phyloP scores from a whole-genome alignment of 2,797 vertebrate species.

The Echiichthys vipera region DNA sequence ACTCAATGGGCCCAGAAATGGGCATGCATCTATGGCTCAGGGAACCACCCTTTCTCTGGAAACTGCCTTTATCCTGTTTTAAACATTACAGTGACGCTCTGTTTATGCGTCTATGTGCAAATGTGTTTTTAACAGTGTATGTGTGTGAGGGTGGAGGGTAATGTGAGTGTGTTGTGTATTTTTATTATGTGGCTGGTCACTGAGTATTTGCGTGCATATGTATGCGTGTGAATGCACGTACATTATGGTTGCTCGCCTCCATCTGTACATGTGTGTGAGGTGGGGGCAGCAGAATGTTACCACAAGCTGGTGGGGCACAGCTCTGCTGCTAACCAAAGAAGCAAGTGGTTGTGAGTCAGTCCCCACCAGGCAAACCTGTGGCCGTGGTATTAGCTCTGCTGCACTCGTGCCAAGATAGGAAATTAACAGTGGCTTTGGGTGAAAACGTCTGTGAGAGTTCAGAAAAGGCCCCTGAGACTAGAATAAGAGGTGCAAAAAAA shows the following conservation, averaged over 20 bases:
- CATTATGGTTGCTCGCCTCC: conserved; percentile 20
- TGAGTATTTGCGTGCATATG: conserved; percentile 39
- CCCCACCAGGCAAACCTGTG: conserved; percentile 71
- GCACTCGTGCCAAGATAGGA: conserved; percentile 68
- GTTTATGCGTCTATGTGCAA: conserved; percentile 65
- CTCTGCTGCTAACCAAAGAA: conserved; percentile 73
- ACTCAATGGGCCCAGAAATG: conserved; percentile 68
- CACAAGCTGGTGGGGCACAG: conserved; percentile 76
- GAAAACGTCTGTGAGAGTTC: conserved; percentile 72
- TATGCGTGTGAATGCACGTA: conserved; percentile 26
- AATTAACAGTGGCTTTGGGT: conserved; percentile 78
- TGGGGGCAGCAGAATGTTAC: conserved; percentile 72
- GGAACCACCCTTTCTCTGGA: conserved; percentile 82
- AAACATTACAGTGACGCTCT: conserved; percentile 72
- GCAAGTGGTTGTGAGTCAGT: conserved; percentile 83
- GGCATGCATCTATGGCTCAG: conserved; percentile 62
- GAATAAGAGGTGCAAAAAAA: conserved; percentile 69
- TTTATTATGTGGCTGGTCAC: conserved; percentile 66
- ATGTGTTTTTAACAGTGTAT: conserved; percentile 64
- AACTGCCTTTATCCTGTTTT: conserved; percentile 78
- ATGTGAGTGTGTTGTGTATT: conserved; percentile 66
- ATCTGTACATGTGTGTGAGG: conserved; percentile 49
- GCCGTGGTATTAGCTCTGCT: conserved; percentile 63
- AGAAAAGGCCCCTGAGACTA: conserved; percentile 64
- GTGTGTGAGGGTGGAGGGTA: conserved; percentile 64